Evolutionary conservation across 1,140 invertebrate genomes (phyloP).

Genomic region (Drosophila paulistorum): DNA sequence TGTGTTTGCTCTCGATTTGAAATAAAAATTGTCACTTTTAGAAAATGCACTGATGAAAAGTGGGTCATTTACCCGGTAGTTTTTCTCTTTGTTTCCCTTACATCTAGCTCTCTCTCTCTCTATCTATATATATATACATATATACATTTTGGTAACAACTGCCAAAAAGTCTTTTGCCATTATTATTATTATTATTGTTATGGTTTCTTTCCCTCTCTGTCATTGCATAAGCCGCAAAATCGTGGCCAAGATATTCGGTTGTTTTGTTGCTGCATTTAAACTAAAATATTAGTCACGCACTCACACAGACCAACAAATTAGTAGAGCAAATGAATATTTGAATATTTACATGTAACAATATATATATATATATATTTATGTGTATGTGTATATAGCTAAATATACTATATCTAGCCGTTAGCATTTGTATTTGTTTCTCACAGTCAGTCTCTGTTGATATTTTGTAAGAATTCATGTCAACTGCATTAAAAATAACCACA

Average conservation of each 20-base stretch:
- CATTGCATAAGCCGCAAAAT: slow-evolving; percentile 65
- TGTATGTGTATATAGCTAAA: slow-evolving; percentile 40
- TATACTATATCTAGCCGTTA: slow-evolving; percentile 26
- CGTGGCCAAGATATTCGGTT: slow-evolving; percentile 61
- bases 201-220: slow-evolving; percentile 40
- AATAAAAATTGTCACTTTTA: slow-evolving; percentile 61
- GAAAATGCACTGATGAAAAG: slow-evolving; percentile 38
- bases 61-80: slow-evolving; percentile 61
- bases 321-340: slow-evolving; percentile 69
- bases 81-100: slow-evolving; percentile 5
- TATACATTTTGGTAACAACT: slow-evolving; percentile 1
- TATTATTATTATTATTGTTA: slow-evolving; percentile 58
- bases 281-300: slow-evolving; percentile 72
- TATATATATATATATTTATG: slow-evolving; percentile 28
- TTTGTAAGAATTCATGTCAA: slow-evolving; percentile 78
- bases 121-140: slow-evolving; percentile 1
- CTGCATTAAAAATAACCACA: slow-evolving; percentile 77
- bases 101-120: background rate
- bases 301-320: slow-evolving; percentile 67
- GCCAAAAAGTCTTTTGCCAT: slow-evolving; percentile 56
- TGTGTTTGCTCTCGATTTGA: slow-evolving; percentile 54
- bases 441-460: slow-evolving; percentile 42
- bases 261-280: slow-evolving; percentile 56
- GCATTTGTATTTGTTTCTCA: slow-evolving; percentile 48
- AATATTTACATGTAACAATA: slow-evolving; percentile 34